Conservation (phyloP, 2,797 vertebrate genomes). For the Tauraco hartlaubi region DNA sequence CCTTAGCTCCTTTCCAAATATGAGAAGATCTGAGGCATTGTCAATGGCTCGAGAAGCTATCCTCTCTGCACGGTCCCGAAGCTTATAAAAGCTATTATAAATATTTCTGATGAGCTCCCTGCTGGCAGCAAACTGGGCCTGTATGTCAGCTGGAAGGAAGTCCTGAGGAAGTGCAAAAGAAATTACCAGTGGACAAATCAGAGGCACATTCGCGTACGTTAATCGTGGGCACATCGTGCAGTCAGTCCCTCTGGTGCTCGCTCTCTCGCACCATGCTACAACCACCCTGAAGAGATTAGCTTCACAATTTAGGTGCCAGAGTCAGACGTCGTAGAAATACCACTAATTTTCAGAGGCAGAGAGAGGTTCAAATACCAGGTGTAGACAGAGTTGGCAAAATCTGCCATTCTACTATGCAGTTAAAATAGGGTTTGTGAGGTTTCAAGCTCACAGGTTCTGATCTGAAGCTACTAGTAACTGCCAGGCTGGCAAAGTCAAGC, state of each 20-base stretch:
- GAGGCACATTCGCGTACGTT: neutral
- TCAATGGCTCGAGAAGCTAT: conserved; percentile 93
- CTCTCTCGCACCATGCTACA: accelerated
- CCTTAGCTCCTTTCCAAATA: conserved; percentile 97
- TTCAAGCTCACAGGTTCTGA: neutral
- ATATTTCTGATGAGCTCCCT: conserved; percentile 94
- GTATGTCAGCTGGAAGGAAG: conserved; percentile 93
- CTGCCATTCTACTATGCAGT: neutral
- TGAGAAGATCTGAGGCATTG: conserved; percentile 92
- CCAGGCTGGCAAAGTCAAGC: neutral
- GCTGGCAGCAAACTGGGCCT: conserved; percentile 92
- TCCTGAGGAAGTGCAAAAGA: conserved; percentile 80
- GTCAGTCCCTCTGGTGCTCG: neutral
- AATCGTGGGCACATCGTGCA: neutral
- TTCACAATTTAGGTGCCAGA: neutral
- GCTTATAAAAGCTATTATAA: conserved; percentile 94
- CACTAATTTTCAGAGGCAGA: neutral
- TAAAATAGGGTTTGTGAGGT: neutral
- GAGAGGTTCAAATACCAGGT: neutral
- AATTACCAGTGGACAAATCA: neutral
- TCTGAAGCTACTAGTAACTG: neutral
- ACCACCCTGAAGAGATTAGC: neutral
- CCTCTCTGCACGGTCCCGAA: conserved; percentile 92
- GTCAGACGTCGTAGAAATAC: neutral
- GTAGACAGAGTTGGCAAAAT: neutral